These are phyloP conservation scores for Neostethus bicornis DNA, from an alignment of 2,797 vertebrate genomes.

Conservation along the genomic window DNA sequence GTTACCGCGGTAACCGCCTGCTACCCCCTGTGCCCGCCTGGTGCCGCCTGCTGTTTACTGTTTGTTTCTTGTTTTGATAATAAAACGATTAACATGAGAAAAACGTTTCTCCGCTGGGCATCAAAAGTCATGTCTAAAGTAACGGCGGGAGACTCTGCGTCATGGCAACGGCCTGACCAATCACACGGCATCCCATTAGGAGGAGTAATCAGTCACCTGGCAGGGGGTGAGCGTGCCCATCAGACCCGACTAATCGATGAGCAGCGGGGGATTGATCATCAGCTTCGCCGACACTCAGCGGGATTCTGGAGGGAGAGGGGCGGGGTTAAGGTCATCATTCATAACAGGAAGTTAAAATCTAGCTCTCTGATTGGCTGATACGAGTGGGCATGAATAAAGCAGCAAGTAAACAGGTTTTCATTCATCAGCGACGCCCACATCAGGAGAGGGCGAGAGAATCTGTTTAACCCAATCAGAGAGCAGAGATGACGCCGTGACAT, in stretches of 20 bases:
- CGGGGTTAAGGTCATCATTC: constrained; percentile 11
- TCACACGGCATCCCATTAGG: constrained; percentile 25
- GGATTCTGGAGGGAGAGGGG: constrained; percentile 53
- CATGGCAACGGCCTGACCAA: constrained; percentile 12
- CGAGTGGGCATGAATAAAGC: too few species aligned
- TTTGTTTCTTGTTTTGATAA: too few species aligned
- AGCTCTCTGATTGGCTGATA: neutral
- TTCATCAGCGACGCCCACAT: too few species aligned
- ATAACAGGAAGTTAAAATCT: constrained; percentile 17
- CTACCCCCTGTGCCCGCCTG: constrained; percentile 31
- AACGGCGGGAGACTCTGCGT: constrained; percentile 20
- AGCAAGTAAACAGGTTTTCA: too few species aligned
- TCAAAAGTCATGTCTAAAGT: constrained; percentile 21
- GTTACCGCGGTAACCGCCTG: constrained; percentile 16
- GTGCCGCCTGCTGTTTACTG: constrained; percentile 47
- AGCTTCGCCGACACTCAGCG: constrained; percentile 11
- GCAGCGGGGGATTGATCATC: constrained; percentile 26
- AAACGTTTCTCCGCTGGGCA: constrained; percentile 12
- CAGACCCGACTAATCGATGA: constrained; percentile 57
- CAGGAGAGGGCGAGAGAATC: too few species aligned
- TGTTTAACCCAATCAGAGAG: too few species aligned
- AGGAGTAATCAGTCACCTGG: constrained; percentile 46
- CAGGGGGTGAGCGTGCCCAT: constrained; percentile 54
- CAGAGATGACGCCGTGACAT: too few species aligned
- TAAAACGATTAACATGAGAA: neutral